Conservation (phyloP, 2,888 invertebrate species). For the Bimastos eiseni region DNA sequence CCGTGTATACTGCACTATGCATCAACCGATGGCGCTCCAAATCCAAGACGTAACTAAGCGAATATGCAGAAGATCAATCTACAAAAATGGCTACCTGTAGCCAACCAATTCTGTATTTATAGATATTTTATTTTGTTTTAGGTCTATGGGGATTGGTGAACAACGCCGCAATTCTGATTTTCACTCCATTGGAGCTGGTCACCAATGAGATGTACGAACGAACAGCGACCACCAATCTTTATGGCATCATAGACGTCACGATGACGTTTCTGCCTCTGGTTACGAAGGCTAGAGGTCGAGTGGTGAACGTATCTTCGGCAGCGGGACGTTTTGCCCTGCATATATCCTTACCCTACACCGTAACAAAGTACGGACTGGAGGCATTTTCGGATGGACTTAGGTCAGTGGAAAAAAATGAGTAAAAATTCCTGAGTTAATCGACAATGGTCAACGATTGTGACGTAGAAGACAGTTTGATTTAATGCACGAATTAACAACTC, state of each 20-base stretch:
- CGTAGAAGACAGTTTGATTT: too few relatives aligned
- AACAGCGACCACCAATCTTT: not conserved
- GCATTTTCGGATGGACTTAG: slow-evolving; percentile 1
- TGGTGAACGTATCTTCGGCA: not conserved
- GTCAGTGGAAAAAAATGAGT: not conserved
- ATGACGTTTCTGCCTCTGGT: slow-evolving; percentile 14
- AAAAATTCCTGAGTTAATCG: not conserved
- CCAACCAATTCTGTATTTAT: not conserved
- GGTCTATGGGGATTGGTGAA: slow-evolving; percentile 10
- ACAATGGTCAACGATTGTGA: too few relatives aligned
- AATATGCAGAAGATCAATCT: too few relatives aligned
- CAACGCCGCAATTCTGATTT: not conserved
- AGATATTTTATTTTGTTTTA: not conserved
- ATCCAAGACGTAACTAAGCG: too few relatives aligned
- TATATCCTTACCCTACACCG: not conserved
- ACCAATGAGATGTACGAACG: not conserved
- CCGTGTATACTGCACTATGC: too few relatives aligned
- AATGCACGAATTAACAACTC: too few relatives aligned
- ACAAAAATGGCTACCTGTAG: too few relatives aligned
- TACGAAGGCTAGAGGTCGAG: not conserved
- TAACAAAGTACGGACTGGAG: slow-evolving; percentile 5
- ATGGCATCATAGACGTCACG: not conserved
- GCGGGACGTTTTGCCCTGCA: not conserved
- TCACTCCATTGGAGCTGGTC: not conserved
- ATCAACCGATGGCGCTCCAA: too few relatives aligned